phyloP scores from a whole-genome alignment of 1,140 invertebrate species.

The Octopus sinensis region DNA sequence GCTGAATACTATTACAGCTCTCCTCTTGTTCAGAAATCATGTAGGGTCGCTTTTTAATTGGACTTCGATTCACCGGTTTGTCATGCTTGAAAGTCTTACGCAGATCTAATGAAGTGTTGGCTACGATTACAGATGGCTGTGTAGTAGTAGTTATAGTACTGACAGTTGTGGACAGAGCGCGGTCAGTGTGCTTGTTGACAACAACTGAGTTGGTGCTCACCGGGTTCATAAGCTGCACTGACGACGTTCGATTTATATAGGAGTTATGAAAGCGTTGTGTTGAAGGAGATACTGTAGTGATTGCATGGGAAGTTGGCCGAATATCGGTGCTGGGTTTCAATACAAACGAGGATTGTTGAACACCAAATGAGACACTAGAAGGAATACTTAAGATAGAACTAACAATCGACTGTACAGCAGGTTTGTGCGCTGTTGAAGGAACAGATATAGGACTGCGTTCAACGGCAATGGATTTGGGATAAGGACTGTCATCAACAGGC shows the following conservation, averaged over 20 bases:
- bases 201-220: constrained; percentile 1
- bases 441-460: background rate
- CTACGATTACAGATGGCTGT: constrained; percentile 45
- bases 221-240: background rate
- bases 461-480: background rate
- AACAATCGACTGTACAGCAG: background rate
- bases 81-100: constrained; percentile 38
- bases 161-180: background rate
- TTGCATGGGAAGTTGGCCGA: background rate
- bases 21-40: constrained; percentile 18
- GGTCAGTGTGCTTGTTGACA: background rate
- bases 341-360: constrained; percentile 12
- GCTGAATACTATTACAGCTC: background rate
- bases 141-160: background rate
- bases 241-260: background rate
- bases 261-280: constrained; percentile 9
- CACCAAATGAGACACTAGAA: constrained; percentile 17
- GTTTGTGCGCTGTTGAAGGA: background rate
- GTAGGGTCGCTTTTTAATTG: constrained; percentile 54
- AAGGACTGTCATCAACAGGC: background rate
- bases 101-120: constrained; percentile 45
- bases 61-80: constrained; percentile 40
- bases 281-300: background rate
- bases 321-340: background rate
- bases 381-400: constrained; percentile 12